Conservation (phyloP, 1,140 invertebrate genomes). For the Mesaphorura yosii region DNA sequence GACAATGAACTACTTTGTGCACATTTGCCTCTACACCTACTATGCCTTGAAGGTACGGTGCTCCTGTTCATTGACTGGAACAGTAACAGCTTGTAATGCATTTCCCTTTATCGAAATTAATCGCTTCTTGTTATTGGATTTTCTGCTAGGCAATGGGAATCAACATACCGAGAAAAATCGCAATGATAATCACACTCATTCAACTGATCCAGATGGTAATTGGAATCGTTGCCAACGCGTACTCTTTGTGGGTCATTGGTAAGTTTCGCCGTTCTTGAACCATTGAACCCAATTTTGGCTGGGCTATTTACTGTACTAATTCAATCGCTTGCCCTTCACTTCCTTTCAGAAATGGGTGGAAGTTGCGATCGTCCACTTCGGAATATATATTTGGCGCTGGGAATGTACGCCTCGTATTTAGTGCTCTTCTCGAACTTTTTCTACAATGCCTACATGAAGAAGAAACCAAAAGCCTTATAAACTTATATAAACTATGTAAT, state of each 20-base stretch:
- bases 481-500: no score
- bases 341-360: neutral
- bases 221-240: conserved; percentile 31
- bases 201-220: conserved; percentile 88
- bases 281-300: no score
- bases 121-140: conserved; percentile 37
- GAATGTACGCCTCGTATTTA: conserved; percentile 92
- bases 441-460: conserved; percentile 64
- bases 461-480: neutral
- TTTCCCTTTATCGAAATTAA: conserved; percentile 45
- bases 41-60: conserved; percentile 36
- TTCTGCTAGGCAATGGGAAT: conserved; percentile 6
- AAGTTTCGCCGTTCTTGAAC: neutral
- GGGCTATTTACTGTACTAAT: no score
- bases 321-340: no score
- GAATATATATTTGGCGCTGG: conserved; percentile 44
- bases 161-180: conserved; percentile 32
- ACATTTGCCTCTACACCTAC: conserved; percentile 40
- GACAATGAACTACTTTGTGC: conserved; percentile 44
- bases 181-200: conserved; percentile 82
- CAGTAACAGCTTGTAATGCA: conserved; percentile 33
- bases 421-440: conserved; percentile 81
- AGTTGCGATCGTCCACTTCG: conserved; percentile 5
- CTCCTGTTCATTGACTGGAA: neutral
- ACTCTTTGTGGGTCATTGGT: conserved; percentile 19